Conservation (phyloP, 2,113 vertebrate species). For the Cyanistes caeruleus region DNA sequence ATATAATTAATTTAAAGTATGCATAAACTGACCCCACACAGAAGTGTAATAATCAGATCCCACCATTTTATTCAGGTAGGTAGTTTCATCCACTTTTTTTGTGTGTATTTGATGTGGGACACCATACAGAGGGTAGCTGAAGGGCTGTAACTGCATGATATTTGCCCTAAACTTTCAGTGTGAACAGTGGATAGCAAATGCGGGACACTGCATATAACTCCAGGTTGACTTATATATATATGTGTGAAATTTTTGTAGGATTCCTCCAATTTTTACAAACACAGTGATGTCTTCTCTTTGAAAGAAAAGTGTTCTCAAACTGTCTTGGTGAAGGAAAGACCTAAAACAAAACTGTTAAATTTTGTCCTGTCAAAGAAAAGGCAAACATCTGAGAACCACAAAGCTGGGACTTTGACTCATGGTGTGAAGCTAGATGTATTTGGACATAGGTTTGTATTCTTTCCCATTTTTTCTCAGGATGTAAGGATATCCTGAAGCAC, state of each 20-base stretch:
- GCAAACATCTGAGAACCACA: background rate
- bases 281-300: background rate
- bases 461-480: background rate
- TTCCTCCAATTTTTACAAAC: background rate
- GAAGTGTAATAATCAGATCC: background rate
- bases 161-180: background rate
- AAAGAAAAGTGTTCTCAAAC: background rate
- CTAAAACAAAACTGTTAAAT: background rate
- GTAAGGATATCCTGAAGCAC: background rate
- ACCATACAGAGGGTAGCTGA: background rate
- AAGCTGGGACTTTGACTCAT: background rate
- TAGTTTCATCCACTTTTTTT: background rate
- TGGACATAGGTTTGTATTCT: background rate
- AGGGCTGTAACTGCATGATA: background rate
- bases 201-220: background rate
- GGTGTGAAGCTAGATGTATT: background rate
- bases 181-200: background rate
- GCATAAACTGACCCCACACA: background rate
- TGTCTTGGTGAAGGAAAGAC: background rate
- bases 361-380: background rate
- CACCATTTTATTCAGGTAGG: background rate
- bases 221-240: background rate
- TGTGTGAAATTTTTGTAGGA: background rate
- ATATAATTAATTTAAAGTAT: background rate
- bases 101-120: background rate